Evolutionary conservation across 2,888 invertebrate genomes (phyloP), one percentile per base, ranked within the genome.

Genomic region (Noctua pronuba): DNA sequence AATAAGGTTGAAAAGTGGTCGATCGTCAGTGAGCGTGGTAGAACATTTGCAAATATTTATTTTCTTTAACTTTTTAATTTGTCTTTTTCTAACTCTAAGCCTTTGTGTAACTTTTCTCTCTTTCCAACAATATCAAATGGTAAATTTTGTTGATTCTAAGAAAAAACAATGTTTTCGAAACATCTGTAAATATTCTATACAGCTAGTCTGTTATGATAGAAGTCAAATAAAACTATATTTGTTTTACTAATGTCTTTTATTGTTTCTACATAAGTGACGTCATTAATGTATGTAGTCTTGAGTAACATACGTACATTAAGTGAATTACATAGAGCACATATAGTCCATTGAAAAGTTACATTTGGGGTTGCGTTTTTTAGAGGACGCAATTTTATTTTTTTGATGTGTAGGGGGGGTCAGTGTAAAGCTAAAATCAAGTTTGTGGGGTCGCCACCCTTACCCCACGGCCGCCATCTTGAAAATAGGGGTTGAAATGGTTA

Each of bases 161-260:
- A 38, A 7, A 24, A 3, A 64, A n/a, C n/a, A 13, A 64, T 64
- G 10, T 41, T 65, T 16, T n/a, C 16, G n/a, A 41, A 41, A 41
- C 16, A 38, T n/a, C 7, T 41, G 31, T 72, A 46, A 80, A 72
- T 79, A 60, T 49, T 77, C 1, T 41, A 60, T 21, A 49, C 41
- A 41, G 16, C 18, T 7, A 1, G 41, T 60, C 58, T 77, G 49
- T 38, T 58, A 46, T 24, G 4, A 3, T 1, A 38, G 58, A 65
- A 49, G 5, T 21, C 1, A n/a, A 80, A 79, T 81, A 75, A 79
- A 79, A 79, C 65, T 8, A 65, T 41, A 24, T 64, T 65, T 79
- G 64, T 82, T 65, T 74, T 49, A 41, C 24, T 31, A 41, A 41
- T 13, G n/a, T 1, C 11, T 81, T 79, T 81, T 44, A 70, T 78